Conservation (phyloP, 1,140 invertebrate species). For the Drosophila pectinifera region DNA sequence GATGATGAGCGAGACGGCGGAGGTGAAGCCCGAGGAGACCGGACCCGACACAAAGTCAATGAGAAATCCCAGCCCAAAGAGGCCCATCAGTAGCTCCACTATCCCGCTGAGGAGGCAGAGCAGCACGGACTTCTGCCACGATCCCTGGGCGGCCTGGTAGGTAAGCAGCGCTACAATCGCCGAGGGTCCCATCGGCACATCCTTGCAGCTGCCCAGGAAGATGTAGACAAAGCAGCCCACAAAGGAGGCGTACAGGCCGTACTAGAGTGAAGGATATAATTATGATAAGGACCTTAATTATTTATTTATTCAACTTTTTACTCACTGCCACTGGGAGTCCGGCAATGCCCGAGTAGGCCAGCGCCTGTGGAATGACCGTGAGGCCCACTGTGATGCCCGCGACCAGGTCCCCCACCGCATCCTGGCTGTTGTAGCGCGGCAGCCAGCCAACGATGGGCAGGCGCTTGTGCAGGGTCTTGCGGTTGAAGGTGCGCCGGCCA, state of each 20-base stretch:
- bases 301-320: neutral
- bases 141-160: constrained; percentile 90
- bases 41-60: constrained; percentile 97
- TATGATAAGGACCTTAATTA: neutral
- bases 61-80: constrained; percentile 95
- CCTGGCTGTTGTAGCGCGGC: constrained; percentile 89
- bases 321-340: constrained; percentile 88
- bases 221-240: constrained; percentile 96
- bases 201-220: constrained; percentile 94
- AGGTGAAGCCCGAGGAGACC: constrained; percentile 96
- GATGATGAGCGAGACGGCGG: constrained; percentile 96
- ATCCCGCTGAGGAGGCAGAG: constrained; percentile 92
- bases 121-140: constrained; percentile 91
- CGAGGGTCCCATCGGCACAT: constrained; percentile 93
- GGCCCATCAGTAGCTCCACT: constrained; percentile 93
- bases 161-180: constrained; percentile 94
- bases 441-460: constrained; percentile 91
- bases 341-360: constrained; percentile 94
- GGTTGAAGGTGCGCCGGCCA: constrained; percentile 84
- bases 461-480: constrained; percentile 89
- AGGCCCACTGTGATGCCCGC: constrained; percentile 94
- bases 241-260: constrained; percentile 96
- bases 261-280: constrained; percentile 85
- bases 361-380: constrained; percentile 92
- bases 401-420: constrained; percentile 91